Evolutionary conservation across 1,140 invertebrate genomes (phyloP).

Genomic region (Theocolax elegans): DNA sequence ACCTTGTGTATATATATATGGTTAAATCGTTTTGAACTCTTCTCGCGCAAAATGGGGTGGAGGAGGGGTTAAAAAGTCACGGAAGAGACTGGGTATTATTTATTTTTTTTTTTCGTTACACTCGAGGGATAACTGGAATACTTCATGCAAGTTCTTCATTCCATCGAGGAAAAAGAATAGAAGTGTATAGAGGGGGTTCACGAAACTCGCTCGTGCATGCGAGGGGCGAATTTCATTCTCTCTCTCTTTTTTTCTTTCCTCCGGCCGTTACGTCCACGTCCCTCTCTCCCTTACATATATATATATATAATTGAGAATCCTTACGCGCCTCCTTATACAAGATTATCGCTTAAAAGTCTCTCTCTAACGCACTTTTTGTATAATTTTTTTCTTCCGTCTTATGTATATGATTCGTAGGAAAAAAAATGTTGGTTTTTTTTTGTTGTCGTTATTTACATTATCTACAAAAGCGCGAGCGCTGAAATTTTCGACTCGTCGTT

Average conservation of each 20-base stretch:
- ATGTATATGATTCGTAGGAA: not conserved
- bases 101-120: no score
- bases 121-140: not conserved
- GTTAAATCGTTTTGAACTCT: no score
- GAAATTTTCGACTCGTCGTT: not conserved
- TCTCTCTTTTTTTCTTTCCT: not conserved
- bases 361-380: conserved; percentile 1
- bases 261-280: not conserved
- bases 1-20: no score
- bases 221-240: not conserved
- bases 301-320: not conserved
- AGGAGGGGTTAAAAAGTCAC: no score
- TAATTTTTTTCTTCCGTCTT: not conserved
- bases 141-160: conserved; percentile 20
- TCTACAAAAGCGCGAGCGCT: not conserved
- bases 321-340: not conserved
- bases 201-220: not conserved
- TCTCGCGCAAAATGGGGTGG: no score
- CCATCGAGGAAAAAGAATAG: not conserved
- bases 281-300: not conserved
- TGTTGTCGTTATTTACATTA: conserved; percentile 28
- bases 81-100: no score
- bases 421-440: no score
- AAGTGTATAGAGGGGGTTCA: not conserved
- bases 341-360: not conserved